A percentile compares a stretch with the other conserved stretches of the same genome.
These are phyloP conservation scores for Morone saxatilis DNA, from an alignment of 2,113 vertebrate genomes.

Conservation along the genomic window DNA sequence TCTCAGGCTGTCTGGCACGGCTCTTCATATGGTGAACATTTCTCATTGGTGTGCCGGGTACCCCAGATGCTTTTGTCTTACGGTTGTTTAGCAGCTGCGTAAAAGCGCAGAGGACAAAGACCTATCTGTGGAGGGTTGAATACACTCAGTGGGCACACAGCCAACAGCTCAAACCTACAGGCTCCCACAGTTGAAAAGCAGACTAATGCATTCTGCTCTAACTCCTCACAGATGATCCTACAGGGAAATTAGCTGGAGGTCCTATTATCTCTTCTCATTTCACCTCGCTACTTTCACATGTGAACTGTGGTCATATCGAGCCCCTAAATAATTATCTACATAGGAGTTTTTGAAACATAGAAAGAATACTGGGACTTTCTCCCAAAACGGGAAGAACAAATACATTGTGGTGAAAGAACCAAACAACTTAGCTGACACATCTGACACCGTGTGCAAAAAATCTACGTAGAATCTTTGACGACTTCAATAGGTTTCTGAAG, in stretches of 20 bases:
- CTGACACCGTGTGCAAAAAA: background rate
- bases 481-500: background rate
- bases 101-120: constrained; percentile 89
- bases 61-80: constrained; percentile 90
- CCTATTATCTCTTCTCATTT: constrained; percentile 42
- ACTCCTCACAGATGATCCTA: constrained; percentile 70
- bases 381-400: background rate
- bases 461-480: background rate
- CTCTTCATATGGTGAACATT: constrained; percentile 80
- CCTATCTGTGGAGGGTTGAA: constrained; percentile 91
- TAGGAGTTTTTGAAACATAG: background rate
- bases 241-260: constrained; percentile 55
- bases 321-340: background rate
- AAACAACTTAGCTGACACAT: constrained; percentile 1
- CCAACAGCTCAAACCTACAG: constrained; percentile 87
- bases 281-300: constrained; percentile 49
- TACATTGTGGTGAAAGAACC: background rate
- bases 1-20: constrained; percentile 63
- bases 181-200: constrained; percentile 77
- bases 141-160: constrained; percentile 87
- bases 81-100: constrained; percentile 81
- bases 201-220: constrained; percentile 74
- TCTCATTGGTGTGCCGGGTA: constrained; percentile 82
- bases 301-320: constrained; percentile 29
- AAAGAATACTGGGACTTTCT: background rate